A percentile compares a stretch with the other conserved stretches of the same genome.
Conservation (phyloP, 1,140 invertebrate species). For the Drosophila pseudoananassae region DNA sequence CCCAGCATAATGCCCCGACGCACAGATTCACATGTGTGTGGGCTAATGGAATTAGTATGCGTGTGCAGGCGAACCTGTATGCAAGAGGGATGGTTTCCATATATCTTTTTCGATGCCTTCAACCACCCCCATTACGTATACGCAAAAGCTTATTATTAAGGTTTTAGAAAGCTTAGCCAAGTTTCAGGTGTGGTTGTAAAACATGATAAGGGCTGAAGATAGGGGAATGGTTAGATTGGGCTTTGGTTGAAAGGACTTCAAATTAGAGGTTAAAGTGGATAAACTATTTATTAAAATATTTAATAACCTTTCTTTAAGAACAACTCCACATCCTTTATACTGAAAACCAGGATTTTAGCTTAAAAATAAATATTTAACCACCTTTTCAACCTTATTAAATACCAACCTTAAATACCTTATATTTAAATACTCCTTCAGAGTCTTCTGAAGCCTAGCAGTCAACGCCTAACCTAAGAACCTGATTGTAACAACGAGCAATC, state of each 20-base stretch:
- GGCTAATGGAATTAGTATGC: constrained; percentile 53
- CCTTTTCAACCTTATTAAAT: too few relatives aligned
- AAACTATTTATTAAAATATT: neutral
- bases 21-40: constrained; percentile 25
- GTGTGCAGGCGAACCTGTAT: constrained; percentile 10
- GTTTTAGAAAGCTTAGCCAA: constrained; percentile 30
- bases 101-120: neutral
- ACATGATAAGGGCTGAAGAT: constrained; percentile 3
- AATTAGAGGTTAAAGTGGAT: neutral
- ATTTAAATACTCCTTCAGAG: too few relatives aligned
- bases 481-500: constrained; percentile 15
- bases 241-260: neutral
- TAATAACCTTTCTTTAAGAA: too few relatives aligned
- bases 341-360: too few relatives aligned
- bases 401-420: too few relatives aligned
- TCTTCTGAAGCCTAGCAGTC: too few relatives aligned
- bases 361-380: too few relatives aligned
- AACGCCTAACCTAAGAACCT: constrained; percentile 7
- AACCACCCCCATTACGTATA: neutral
- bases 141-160: constrained; percentile 20
- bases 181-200: constrained; percentile 16
- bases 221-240: neutral
- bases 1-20: constrained; percentile 46
- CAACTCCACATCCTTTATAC: too few relatives aligned
- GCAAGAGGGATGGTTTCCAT: constrained; percentile 12